These are phyloP conservation scores for Mercenaria mercenaria DNA, from an alignment of 1,140 invertebrate species.

Conservation along the genomic window DNA sequence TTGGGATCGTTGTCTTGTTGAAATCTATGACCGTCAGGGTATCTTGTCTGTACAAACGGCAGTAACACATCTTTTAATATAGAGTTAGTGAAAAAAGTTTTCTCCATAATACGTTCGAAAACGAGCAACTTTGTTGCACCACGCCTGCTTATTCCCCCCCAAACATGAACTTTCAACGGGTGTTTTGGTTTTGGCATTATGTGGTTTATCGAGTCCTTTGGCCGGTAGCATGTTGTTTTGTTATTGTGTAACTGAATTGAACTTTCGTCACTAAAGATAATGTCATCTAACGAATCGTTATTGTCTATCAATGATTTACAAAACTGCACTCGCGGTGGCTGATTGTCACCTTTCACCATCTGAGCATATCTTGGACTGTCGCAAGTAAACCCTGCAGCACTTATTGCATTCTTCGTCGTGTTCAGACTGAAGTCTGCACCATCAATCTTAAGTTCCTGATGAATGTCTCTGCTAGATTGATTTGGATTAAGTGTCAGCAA, in stretches of 20 bases:
- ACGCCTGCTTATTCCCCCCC: neutral
- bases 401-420: neutral
- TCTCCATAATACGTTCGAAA: conserved; percentile 16
- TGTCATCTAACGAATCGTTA: neutral
- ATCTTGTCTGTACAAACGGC: neutral
- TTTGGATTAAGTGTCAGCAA: neutral
- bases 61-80: neutral
- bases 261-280: neutral
- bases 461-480: neutral
- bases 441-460: neutral
- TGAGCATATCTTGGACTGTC: neutral
- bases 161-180: neutral
- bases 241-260: conserved; percentile 1
- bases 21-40: neutral
- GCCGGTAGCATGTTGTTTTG: neutral
- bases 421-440: neutral
- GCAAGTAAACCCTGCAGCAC: neutral
- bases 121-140: neutral
- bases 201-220: neutral
- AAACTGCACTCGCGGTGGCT: neutral
- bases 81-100: neutral
- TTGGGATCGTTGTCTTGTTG: no score
- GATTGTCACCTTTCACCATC: neutral
- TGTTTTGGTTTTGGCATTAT: neutral
- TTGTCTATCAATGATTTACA: neutral